Percentiles rank a stretch among this genome's conserved stretches.
These are phyloP conservation scores for Phenganax subtilis DNA, from an alignment of 92 coral and sea anemone genomes.

Conservation along the genomic window DNA sequence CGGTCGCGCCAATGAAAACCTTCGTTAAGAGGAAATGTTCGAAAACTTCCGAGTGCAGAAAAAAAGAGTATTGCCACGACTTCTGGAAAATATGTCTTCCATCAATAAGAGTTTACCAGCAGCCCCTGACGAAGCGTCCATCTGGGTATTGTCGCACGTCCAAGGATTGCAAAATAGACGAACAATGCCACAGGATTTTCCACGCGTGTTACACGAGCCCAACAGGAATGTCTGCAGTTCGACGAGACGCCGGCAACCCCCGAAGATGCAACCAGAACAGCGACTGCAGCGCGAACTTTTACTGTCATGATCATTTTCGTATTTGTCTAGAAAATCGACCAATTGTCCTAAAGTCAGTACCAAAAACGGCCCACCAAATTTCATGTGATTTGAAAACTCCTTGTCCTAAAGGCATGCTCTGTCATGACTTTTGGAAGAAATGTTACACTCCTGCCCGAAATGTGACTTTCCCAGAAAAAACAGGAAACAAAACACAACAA, in stretches of 20 bases:
- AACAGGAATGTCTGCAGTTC: neutral
- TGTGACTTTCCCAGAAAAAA: neutral
- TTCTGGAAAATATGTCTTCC: conserved; percentile 34
- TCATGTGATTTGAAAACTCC: neutral
- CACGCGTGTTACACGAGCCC: conserved; percentile 33
- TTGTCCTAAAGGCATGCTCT: conserved; percentile 22
- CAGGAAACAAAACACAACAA: conserved; percentile 1
- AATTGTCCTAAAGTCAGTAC: neutral
- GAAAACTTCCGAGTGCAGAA: conserved; percentile 16
- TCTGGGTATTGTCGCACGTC: conserved; percentile 20
- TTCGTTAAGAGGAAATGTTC: conserved; percentile 1
- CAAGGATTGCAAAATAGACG: conserved; percentile 6
- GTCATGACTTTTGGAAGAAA: conserved; percentile 21
- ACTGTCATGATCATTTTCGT: conserved; percentile 29
- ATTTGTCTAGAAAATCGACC: conserved; percentile 4
- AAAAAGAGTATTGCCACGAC: conserved; percentile 23
- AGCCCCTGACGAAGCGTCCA: conserved; percentile 25
- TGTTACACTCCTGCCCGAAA: conserved; percentile 24
- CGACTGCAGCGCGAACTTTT: conserved; percentile 15
- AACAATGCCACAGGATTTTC: conserved; percentile 34
- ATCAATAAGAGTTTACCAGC: neutral
- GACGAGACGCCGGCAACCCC: conserved; percentile 9
- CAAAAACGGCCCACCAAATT: neutral
- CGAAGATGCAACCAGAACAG: neutral
- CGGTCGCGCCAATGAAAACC: conserved; percentile 28